Evolutionary conservation across 2,888 invertebrate genomes (phyloP).

Genomic region (Dolomedes plantarius): DNA sequence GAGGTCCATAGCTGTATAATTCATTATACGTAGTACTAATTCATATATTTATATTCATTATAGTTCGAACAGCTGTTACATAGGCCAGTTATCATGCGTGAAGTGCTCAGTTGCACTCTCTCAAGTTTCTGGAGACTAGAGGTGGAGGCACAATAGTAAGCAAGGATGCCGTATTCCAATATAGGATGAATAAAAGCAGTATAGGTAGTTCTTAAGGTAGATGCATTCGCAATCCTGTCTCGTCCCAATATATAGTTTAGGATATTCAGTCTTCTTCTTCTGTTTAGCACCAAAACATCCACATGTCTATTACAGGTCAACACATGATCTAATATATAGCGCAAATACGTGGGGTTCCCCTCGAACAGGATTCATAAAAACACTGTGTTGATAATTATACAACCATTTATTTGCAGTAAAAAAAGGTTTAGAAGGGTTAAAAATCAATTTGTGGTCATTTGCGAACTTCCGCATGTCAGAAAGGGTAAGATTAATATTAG

Average conservation of each 20-base stretch:
- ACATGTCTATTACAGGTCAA: too few relatives aligned
- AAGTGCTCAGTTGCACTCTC: background rate
- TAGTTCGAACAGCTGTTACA: background rate
- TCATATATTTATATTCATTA: background rate
- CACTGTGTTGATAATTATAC: too few relatives aligned
- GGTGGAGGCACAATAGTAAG: constrained; percentile 7
- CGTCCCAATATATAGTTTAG: constrained; percentile 16
- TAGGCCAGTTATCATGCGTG: constrained; percentile 23
- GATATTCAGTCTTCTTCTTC: constrained; percentile 8
- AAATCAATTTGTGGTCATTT: too few relatives aligned
- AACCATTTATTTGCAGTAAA: too few relatives aligned
- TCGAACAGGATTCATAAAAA: too few relatives aligned
- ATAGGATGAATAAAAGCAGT: constrained; percentile 6
- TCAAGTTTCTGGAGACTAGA: constrained; percentile 24
- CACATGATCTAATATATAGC: too few relatives aligned
- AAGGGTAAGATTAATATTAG: too few relatives aligned
- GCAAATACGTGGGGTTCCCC: too few relatives aligned
- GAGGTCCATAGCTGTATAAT: background rate
- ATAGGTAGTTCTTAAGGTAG: constrained; percentile 4
- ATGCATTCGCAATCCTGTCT: constrained; percentile 16
- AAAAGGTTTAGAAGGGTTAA: too few relatives aligned
- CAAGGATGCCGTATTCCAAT: background rate
- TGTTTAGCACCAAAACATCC: too few relatives aligned
- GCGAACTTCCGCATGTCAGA: too few relatives aligned
- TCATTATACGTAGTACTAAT: background rate